A percentile compares a stretch with the other conserved stretches of the same genome.
phyloP scores from a whole-genome alignment of 2,888 invertebrate species.

The Stenodera caucasica region DNA sequence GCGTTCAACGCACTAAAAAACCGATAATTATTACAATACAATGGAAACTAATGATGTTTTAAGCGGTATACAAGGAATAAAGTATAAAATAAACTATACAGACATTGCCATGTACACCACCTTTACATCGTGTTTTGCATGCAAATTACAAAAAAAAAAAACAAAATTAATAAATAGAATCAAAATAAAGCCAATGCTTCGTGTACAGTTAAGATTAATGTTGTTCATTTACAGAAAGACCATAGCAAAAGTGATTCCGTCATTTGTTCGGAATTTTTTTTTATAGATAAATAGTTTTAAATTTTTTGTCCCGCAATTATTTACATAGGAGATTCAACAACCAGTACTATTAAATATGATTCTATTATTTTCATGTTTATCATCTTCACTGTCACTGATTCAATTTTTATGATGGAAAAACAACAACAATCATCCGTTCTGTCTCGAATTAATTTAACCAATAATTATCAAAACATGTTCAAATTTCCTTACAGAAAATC shows the following conservation, averaged over 20 bases:
- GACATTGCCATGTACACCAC: slow-evolving; percentile 23
- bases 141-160: slow-evolving; percentile 35
- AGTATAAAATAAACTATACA: slow-evolving; percentile 9
- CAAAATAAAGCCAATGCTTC: slow-evolving; percentile 40
- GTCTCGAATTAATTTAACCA: slow-evolving; percentile 19
- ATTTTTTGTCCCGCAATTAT: slow-evolving; percentile 48
- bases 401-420: slow-evolving; percentile 39
- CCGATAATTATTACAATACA: slow-evolving; percentile 25
- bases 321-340: slow-evolving; percentile 49
- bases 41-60: slow-evolving; percentile 25
- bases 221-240: slow-evolving; percentile 37
- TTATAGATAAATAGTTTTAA: slow-evolving; percentile 44
- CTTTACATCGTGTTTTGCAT: slow-evolving; percentile 38
- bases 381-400: slow-evolving; percentile 42
- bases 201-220: slow-evolving; percentile 41
- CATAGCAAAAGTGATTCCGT: slow-evolving; percentile 53
- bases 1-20: slow-evolving; percentile 32
- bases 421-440: slow-evolving; percentile 40
- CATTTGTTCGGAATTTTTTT: slow-evolving; percentile 45
- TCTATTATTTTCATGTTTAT: slow-evolving; percentile 28
- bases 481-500: background rate
- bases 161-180: background rate
- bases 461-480: slow-evolving; percentile 11
- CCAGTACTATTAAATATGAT: slow-evolving; percentile 44
- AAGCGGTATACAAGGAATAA: slow-evolving; percentile 24